These are phyloP conservation scores for Acanthopleura granulata DNA, from an alignment of 2,888 invertebrate genomes.

Conservation along the genomic window DNA sequence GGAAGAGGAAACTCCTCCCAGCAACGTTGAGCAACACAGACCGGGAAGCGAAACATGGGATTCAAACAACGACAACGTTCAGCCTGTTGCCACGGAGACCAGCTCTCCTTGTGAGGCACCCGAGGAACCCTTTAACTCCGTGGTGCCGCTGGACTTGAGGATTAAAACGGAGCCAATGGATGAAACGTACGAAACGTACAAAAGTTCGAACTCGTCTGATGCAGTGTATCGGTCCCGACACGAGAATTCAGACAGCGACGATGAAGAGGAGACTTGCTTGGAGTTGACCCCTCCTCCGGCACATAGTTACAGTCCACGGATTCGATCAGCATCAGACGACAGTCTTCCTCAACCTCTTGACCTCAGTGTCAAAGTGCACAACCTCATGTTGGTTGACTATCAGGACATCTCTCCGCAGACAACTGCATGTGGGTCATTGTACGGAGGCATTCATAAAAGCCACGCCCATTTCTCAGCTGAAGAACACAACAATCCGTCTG, in stretches of 20 bases:
- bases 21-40: neutral
- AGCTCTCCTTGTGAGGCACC: too few species aligned
- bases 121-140: neutral
- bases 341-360: constrained; percentile 15
- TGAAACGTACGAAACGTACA: neutral
- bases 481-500: neutral
- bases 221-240: neutral
- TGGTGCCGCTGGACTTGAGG: neutral
- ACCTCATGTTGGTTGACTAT: neutral
- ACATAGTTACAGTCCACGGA: neutral
- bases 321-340: neutral
- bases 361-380: constrained; percentile 2
- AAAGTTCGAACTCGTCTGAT: neutral
- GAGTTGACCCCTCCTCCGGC: neutral
- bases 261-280: neutral
- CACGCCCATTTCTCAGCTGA: neutral
- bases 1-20: neutral
- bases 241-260: neutral
- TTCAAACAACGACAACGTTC: neutral
- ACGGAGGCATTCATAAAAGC: neutral
- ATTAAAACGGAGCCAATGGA: constrained; percentile 12
- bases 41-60: neutral
- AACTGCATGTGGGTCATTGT: neutral
- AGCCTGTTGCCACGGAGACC: too few species aligned
- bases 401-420: neutral